Base-by-base conservation (phyloP, 2,888 invertebrate genomes). In the Acholoe squamosa region DNA sequence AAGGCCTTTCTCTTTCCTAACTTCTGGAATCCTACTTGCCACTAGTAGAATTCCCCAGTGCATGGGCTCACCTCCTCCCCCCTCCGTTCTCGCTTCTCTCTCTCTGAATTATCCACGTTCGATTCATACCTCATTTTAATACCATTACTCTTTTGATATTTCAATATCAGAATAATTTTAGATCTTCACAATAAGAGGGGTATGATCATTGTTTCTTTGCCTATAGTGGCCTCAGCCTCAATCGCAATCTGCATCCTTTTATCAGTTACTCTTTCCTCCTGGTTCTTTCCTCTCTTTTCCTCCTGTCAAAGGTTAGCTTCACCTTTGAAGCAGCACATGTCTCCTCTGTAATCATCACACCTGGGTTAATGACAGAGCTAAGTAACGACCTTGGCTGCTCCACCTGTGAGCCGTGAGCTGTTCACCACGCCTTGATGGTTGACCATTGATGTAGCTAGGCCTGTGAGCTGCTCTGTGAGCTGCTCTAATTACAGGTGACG, bases 401-500 rank as follows among this genome's bases (percentile, higher is more conserved):
- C 80, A 0, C 80, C 19, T 80, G 43, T 43, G 33, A 16, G 22
- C 80, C 19, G 43, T 14, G 34, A 43, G 80, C 43, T 80, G 80
- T 43, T 76, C 12, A 14, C 16, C 76, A 16, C 31, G 76, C 76
- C 76, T 76, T 71, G 71, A 80, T 43, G 14, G 33, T 34, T 43
- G 12, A 19, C 22, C 22, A 43, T 33, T 43, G 80, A 80, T 33
- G 34, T 80, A 3, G 80, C 80, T 33, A 14, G 80, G 80, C 80
- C 80, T 43, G 5, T 43, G 43, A 10, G 43, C 43, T 43, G 43
- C 43, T 43, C 80, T 80, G 80, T 80, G 80, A 80, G 80, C 80
- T n/a, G 80, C 43, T 80, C 80, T n/a, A 22, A 80, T 80, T 80
- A 80, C 80, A 80, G 80, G 80, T 80, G 80, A 19, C 33, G 16